Percentiles rank a stretch among this genome's conserved stretches.
Evolutionary conservation across 2,888 invertebrate genomes (phyloP).

Genomic region (Ceramica pisi): DNA sequence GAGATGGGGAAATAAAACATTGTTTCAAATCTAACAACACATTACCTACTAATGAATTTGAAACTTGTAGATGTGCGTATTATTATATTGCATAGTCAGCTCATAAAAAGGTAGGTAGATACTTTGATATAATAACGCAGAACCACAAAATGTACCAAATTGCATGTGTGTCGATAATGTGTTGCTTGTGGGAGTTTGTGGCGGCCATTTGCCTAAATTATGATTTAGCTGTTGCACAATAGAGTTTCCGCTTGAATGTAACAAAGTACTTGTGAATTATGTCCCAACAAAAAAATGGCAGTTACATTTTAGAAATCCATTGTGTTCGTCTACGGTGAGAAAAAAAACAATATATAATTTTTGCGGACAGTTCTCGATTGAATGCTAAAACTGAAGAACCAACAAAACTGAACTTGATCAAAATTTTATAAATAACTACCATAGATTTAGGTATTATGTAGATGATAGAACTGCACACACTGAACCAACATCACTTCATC

Average conservation of each 20-base stretch:
- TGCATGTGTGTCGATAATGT: slow-evolving; percentile 21
- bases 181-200: slow-evolving; percentile 16
- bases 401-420: background rate
- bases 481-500: too few relatives aligned
- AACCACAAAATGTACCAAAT: slow-evolving; percentile 36
- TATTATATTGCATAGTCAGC: background rate
- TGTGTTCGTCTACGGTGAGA: background rate
- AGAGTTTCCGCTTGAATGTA: slow-evolving; percentile 17
- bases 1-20: background rate
- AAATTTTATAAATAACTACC: background rate
- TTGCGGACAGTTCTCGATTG: too few relatives aligned
- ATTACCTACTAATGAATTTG: background rate
- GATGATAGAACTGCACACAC: too few relatives aligned
- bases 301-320: background rate
- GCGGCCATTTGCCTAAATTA: slow-evolving; percentile 25
- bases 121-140: slow-evolving; percentile 4
- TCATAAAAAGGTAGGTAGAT: background rate
- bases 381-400: background rate
- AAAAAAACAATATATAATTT: too few relatives aligned
- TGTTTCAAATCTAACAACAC: background rate
- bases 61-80: too few relatives aligned
- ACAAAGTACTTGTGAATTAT: slow-evolving; percentile 13
- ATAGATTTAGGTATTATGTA: too few relatives aligned
- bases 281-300: background rate
- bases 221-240: slow-evolving; percentile 31